Evolutionary conservation across 1,140 invertebrate species (phyloP), one percentile per base, ranked within the genome.

Genomic region (Anagrus nilaparvatae): DNA sequence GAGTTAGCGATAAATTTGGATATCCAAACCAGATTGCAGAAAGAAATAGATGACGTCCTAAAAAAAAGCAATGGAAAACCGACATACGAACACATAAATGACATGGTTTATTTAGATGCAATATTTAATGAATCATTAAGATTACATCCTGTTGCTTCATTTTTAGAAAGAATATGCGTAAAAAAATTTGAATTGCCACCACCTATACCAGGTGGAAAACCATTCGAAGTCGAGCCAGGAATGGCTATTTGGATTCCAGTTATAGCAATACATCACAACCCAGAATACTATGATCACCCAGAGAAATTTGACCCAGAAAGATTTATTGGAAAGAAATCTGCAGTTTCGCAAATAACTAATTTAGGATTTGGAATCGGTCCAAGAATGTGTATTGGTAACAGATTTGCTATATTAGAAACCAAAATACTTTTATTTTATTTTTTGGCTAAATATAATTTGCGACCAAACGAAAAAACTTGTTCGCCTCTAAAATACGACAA

Each of bases 231-330:
- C 12, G 46, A 60, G 35, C 47, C 55, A 5, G 50, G 49, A 6
- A 38, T 32, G 51, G 37, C 5, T 23, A 30, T 52, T 27, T 43
- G 29, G 18, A 51, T 73, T 17, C 63, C 70, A 0, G 46, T 61
- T 7, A 55, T 54, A 36, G 58, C 55, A 7, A 49, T 77, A 47
- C 72, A 79, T 34, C 4, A 30, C 5, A 67, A 76, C 54, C 60
- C 65, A 1, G 47, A 70, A 25, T 60, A 69, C 41, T 80, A 65
- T 50, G 67, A 73, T 5, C 60, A 78, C 38, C 76, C 76, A 2
- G 64, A 76, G 7, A 49, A 42, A 13, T 80, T 69, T 42, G 41
- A 64, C 44, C 69, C 69, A 1, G 74, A 79, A 24, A 55, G 77
- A 43, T 81, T 79, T 55, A 45, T 67, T 2, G 61, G 44, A 10